phyloP scores from a whole-genome alignment of 2,888 invertebrate species.

The Rhodophaea formosa region DNA sequence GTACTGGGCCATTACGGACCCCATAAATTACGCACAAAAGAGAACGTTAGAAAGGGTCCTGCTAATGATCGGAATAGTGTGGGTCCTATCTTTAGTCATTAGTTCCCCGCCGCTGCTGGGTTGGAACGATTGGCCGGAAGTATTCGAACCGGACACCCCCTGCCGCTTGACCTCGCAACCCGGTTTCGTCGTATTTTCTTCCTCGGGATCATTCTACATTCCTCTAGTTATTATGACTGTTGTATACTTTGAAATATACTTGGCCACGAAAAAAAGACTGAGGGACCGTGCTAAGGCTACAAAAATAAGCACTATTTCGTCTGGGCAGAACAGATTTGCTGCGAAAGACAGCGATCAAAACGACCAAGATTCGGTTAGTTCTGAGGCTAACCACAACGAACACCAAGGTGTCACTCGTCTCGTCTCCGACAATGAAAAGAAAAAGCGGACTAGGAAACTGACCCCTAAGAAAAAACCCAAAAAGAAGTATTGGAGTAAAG shows the following conservation, averaged over 20 bases:
- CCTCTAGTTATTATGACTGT: constrained; percentile 97
- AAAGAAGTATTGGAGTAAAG: constrained; percentile 77
- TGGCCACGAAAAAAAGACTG: constrained; percentile 93
- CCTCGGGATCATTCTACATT: constrained; percentile 96
- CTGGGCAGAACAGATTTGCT: constrained; percentile 62
- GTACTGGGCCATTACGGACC: constrained; percentile 97
- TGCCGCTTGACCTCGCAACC: constrained; percentile 93
- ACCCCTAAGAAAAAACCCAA: constrained; percentile 78
- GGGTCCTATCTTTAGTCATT: constrained; percentile 91
- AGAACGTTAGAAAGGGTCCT: constrained; percentile 92
- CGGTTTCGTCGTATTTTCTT: constrained; percentile 95
- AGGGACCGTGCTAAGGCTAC: constrained; percentile 92
- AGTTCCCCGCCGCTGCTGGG: constrained; percentile 95
- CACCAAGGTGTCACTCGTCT: constrained; percentile 67
- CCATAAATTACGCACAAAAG: constrained; percentile 96
- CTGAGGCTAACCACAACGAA: constrained; percentile 90
- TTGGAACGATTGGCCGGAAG: constrained; percentile 97
- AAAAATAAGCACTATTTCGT: constrained; percentile 86
- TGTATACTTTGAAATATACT: constrained; percentile 97
- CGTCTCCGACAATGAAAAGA: constrained; percentile 59
- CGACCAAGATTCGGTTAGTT: constrained; percentile 91
- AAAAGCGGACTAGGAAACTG: constrained; percentile 60
- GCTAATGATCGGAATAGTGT: constrained; percentile 92
- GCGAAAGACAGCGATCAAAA: constrained; percentile 76
- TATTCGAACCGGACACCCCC: constrained; percentile 87